phyloP scores from a whole-genome alignment of 37 sponge, comb jelly and placozoan genomes.

The Agelas oroides region DNA sequence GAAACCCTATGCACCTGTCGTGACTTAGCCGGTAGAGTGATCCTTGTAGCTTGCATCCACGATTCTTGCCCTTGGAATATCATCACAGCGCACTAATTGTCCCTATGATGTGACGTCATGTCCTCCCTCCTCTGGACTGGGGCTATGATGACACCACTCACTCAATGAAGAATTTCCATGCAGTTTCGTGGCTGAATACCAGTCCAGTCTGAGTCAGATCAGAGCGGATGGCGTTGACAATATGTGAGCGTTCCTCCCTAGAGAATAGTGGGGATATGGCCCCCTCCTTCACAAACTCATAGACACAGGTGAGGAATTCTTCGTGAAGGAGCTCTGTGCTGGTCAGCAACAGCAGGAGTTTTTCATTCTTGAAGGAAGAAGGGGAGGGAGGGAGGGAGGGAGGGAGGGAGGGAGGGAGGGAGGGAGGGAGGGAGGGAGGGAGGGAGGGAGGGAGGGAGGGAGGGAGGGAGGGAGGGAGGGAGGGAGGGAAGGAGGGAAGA shows the following conservation, averaged over 20 bases:
- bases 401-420: slow-evolving; percentile 8
- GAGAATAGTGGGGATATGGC: slow-evolving; percentile 79
- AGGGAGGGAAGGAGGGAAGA: too few relatives aligned
- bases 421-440: slow-evolving; percentile 23
- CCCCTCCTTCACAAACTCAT: slow-evolving; percentile 73
- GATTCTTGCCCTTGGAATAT: too few relatives aligned
- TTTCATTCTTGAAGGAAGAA: slow-evolving; percentile 51
- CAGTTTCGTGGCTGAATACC: slow-evolving; percentile 53
- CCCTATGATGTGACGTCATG: too few relatives aligned
- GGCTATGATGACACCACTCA: too few relatives aligned
- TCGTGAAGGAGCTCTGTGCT: slow-evolving; percentile 39
- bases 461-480: too few relatives aligned
- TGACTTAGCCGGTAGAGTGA: too few relatives aligned
- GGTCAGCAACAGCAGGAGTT: slow-evolving; percentile 45
- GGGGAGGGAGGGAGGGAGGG: slow-evolving; percentile 9
- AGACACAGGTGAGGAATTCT: slow-evolving; percentile 60
- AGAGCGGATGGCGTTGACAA: slow-evolving; percentile 75
- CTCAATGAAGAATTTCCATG: slow-evolving; percentile 88
- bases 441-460: not conserved
- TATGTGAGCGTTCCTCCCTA: slow-evolving; percentile 69
- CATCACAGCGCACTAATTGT: too few relatives aligned
- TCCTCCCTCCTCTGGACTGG: too few relatives aligned
- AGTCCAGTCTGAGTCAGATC: slow-evolving; percentile 76
- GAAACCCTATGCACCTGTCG: too few relatives aligned
- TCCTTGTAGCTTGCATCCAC: too few relatives aligned